Conservation (phyloP, 2,888 invertebrate genomes). For the Torymus aiolomorphi region DNA sequence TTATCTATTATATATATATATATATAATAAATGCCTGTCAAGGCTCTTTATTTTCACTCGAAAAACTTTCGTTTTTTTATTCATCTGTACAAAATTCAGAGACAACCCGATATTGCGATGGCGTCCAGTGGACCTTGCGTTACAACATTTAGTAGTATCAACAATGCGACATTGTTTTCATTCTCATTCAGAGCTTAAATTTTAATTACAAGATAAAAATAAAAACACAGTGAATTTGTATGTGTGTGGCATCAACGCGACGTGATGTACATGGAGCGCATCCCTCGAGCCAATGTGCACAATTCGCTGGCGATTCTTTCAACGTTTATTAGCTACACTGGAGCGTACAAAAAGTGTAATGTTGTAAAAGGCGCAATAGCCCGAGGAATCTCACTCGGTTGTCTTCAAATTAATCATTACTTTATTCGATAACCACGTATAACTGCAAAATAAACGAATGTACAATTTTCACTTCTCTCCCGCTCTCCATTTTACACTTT, state of each 20-base stretch:
- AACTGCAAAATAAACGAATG: slow-evolving; percentile 59
- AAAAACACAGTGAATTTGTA: slow-evolving; percentile 8
- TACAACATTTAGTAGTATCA: slow-evolving; percentile 12
- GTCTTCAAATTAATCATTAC: slow-evolving; percentile 1
- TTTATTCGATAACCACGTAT: slow-evolving; percentile 22
- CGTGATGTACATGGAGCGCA: slow-evolving; percentile 23
- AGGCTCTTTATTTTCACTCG: slow-evolving; percentile 58
- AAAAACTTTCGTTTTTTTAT: slow-evolving; percentile 47
- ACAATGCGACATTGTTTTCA: slow-evolving; percentile 20
- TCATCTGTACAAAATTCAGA: slow-evolving; percentile 56
- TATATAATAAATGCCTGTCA: slow-evolving; percentile 56
- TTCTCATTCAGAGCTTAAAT: slow-evolving; percentile 27
- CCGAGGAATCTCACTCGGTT: slow-evolving; percentile 29
- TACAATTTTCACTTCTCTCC: slow-evolving; percentile 55
- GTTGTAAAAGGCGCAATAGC: slow-evolving; percentile 27
- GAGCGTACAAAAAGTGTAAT: slow-evolving; percentile 44
- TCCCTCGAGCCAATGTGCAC: slow-evolving; percentile 34
- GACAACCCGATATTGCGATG: not conserved
- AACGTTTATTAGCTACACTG: slow-evolving; percentile 17
- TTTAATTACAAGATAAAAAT: slow-evolving; percentile 42
- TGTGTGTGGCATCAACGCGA: not conserved
- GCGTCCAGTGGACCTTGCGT: slow-evolving; percentile 8
- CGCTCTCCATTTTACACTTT: slow-evolving; percentile 7
- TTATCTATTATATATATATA: slow-evolving; percentile 24
- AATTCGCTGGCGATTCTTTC: not conserved